phyloP scores from a whole-genome alignment of 2,888 invertebrate species.

The Formica aserva region DNA sequence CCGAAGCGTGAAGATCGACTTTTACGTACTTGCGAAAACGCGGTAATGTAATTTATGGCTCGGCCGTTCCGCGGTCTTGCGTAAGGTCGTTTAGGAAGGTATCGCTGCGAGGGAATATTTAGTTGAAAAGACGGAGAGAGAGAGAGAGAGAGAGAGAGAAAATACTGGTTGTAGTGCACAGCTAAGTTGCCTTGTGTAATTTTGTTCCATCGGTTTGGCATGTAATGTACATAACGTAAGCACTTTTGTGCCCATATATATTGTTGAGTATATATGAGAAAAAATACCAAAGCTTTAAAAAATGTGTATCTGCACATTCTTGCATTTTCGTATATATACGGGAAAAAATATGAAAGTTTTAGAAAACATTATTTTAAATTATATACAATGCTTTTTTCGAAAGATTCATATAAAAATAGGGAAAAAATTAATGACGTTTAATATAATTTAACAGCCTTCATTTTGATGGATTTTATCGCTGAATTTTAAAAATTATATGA shows the following conservation, averaged over 20 bases:
- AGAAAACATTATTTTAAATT: neutral
- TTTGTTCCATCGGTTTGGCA: slow-evolving; percentile 37
- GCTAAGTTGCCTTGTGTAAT: slow-evolving; percentile 44
- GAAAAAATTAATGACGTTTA: neutral
- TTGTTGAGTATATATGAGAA: slow-evolving; percentile 7
- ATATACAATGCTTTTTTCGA: neutral
- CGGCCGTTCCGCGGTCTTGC: slow-evolving; percentile 45
- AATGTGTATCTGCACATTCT: neutral
- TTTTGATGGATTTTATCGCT: neutral
- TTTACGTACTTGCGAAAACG: slow-evolving; percentile 56
- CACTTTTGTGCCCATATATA: neutral
- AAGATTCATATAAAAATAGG: neutral
- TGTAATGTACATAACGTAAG: slow-evolving; percentile 5
- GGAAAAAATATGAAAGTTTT: neutral
- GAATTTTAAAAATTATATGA: neutral
- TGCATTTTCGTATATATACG: neutral
- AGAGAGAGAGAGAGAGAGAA: neutral
- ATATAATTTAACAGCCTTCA: neutral
- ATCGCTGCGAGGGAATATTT: slow-evolving; percentile 49
- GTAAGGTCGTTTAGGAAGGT: slow-evolving; percentile 46
- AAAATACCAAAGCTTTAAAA: neutral
- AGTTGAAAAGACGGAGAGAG: slow-evolving; percentile 7
- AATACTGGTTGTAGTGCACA: slow-evolving; percentile 24
- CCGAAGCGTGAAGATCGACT: slow-evolving; percentile 51
- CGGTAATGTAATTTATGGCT: slow-evolving; percentile 51